Percentiles rank a stretch among this genome's conserved stretches.
Evolutionary conservation across 1,140 invertebrate genomes (phyloP).

Genomic region (Hypothenemus hampei): DNA sequence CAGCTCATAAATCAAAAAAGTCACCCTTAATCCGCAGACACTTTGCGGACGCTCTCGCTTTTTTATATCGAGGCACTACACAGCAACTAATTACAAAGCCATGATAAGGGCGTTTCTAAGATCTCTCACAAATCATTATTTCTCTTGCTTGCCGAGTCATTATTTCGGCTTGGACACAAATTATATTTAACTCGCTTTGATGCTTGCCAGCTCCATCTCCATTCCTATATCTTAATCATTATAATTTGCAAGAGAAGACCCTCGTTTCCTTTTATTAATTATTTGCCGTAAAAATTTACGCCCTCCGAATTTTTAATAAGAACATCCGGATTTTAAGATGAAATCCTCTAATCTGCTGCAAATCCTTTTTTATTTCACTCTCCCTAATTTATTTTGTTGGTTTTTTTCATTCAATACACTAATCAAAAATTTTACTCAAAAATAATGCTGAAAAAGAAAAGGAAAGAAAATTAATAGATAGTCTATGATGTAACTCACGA

Average conservation of each 20-base stretch:
- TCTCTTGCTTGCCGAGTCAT: conserved; percentile 27
- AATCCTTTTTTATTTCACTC: conserved; percentile 13
- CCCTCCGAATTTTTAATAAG: conserved; percentile 20
- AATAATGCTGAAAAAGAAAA: too few species aligned
- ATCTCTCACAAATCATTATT: conserved; percentile 34
- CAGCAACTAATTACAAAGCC: conserved; percentile 35
- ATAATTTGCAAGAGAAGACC: conserved; percentile 18
- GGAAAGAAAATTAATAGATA: too few species aligned
- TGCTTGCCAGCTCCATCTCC: conserved; percentile 27
- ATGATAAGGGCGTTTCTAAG: conserved; percentile 35
- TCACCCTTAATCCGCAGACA: conserved; percentile 34
- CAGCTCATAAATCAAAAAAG: conserved; percentile 35
- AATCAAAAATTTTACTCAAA: too few species aligned
- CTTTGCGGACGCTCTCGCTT: conserved; percentile 28
- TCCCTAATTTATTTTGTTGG: conserved; percentile 20
- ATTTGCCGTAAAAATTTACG: conserved; percentile 21
- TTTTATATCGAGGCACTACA: conserved; percentile 28
- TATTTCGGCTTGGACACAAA: conserved; percentile 22
- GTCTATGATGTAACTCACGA: too few species aligned
- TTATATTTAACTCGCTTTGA: conserved; percentile 29
- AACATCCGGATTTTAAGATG: conserved; percentile 5
- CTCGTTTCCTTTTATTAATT: conserved; percentile 25
- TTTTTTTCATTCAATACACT: too few species aligned
- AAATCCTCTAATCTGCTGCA: conserved; percentile 22
- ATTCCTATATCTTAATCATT: conserved; percentile 27